Conservation (phyloP, 2,888 invertebrate species). For the Tachina fera region DNA sequence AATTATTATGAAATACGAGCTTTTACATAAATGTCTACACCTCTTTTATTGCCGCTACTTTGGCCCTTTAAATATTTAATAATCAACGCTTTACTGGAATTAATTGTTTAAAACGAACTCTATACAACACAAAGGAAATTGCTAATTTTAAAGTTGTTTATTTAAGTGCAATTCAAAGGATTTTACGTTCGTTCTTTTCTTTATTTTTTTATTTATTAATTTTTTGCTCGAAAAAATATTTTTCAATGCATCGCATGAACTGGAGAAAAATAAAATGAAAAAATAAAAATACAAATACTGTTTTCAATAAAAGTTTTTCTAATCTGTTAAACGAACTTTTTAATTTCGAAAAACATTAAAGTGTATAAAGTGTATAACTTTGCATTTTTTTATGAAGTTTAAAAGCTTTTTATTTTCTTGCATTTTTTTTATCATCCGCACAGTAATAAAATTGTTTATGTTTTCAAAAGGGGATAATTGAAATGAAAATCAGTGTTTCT, state of each 20-base stretch:
- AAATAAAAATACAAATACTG: background rate
- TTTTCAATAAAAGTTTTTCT: slow-evolving; percentile 26
- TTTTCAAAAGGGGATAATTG: slow-evolving; percentile 8
- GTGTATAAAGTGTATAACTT: background rate
- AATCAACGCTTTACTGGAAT: background rate
- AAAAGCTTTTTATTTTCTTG: slow-evolving; percentile 14
- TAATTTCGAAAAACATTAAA: slow-evolving; percentile 11
- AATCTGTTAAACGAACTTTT: slow-evolving; percentile 34
- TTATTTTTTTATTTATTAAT: no score
- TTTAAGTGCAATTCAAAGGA: slow-evolving; percentile 9
- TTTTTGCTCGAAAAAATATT: background rate
- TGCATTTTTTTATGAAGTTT: slow-evolving; percentile 26
- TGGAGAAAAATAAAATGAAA: background rate
- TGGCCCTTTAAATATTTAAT: background rate
- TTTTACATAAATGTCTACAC: background rate
- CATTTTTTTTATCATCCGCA: slow-evolving; percentile 6
- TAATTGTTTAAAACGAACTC: background rate
- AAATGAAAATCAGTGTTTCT: slow-evolving; percentile 13
- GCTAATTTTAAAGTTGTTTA: slow-evolving; percentile 17
- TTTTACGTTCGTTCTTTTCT: background rate
- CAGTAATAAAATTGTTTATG: slow-evolving; percentile 27
- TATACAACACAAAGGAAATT: background rate
- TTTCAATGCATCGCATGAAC: background rate
- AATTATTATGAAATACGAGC: background rate
- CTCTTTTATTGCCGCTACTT: background rate